These are phyloP conservation scores for Furnarius figulus DNA, from an alignment of 2,113 vertebrate genomes.

Conservation along the genomic window DNA sequence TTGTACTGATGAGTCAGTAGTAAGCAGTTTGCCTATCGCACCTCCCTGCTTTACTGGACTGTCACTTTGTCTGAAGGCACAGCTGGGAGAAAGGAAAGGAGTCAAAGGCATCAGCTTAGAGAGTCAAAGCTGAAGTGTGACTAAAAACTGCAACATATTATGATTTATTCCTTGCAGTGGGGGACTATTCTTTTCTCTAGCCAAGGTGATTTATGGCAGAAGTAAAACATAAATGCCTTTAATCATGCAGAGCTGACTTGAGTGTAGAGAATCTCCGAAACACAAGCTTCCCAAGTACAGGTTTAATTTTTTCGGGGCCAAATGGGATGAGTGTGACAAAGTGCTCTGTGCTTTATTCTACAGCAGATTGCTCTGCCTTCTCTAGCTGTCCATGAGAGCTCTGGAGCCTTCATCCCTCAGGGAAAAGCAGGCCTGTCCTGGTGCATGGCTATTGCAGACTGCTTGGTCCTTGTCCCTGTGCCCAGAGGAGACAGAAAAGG, in stretches of 20 bases:
- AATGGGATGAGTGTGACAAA: not conserved
- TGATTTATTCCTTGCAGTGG: not conserved
- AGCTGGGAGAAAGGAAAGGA: not conserved
- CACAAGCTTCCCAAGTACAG: not conserved
- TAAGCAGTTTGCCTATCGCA: not conserved
- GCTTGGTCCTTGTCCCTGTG: not conserved
- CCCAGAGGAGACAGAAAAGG: not conserved
- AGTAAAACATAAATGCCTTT: not conserved
- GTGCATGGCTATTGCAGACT: not conserved
- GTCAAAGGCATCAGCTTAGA: not conserved
- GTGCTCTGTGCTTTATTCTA: not conserved
- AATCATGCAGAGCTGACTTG: not conserved
- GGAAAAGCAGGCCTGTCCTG: not conserved
- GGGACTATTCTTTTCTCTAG: not conserved
- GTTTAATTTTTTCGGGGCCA: not conserved
- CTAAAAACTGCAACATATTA: not conserved
- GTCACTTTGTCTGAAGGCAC: not conserved
- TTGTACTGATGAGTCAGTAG: not conserved
- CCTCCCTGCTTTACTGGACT: not conserved
- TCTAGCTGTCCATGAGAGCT: not conserved
- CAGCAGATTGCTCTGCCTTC: not conserved
- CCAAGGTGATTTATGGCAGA: not conserved
- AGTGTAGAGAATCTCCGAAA: not conserved
- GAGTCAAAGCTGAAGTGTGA: not conserved
- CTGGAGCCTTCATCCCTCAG: not conserved